Evolutionary conservation across 2,113 vertebrate genomes (phyloP).

Genomic region (Dipodomys spectabilis): DNA sequence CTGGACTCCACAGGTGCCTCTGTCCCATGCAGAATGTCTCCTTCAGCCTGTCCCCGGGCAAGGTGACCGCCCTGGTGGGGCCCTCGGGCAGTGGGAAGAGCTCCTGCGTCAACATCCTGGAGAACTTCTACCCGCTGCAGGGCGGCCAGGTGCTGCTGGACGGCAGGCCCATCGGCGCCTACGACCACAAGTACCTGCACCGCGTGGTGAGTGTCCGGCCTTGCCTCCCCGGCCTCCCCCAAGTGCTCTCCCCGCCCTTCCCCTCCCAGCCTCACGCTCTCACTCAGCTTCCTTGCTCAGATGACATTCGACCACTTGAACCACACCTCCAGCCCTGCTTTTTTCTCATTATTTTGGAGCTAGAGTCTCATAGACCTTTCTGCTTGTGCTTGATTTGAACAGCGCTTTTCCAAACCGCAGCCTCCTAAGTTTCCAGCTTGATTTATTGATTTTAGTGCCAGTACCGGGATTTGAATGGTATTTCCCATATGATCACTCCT

Average conservation of each 20-base stretch:
- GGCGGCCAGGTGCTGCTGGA: conserved; percentile 94
- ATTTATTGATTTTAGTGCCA: not conserved
- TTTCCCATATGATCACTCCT: not conserved
- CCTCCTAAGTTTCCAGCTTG: not conserved
- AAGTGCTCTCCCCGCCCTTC: not conserved
- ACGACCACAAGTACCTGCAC: conserved; percentile 95
- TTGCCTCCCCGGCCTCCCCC: not conserved
- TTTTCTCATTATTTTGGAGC: no score
- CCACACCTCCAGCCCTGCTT: no score
- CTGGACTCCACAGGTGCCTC: not conserved
- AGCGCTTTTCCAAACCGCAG: not conserved
- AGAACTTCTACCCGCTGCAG: conserved; percentile 95
- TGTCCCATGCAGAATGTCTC: conserved; percentile 90
- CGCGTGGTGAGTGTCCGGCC: conserved; percentile 88
- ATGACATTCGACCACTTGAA: no score
- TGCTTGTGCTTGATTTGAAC: not conserved
- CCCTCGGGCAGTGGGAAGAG: conserved; percentile 97
- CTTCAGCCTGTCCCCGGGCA: conserved; percentile 93
- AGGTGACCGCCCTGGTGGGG: conserved; percentile 95
- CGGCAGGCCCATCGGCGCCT: conserved; percentile 89
- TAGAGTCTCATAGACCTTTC: no score
- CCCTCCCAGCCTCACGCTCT: not conserved
- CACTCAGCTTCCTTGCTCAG: no score
- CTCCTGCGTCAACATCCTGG: conserved; percentile 95
- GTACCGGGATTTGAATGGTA: no score